Evolutionary conservation across 2,113 vertebrate genomes (phyloP), one percentile per base, ranked within the genome.

Genomic region (Brachionichthys hirsutus): DNA sequence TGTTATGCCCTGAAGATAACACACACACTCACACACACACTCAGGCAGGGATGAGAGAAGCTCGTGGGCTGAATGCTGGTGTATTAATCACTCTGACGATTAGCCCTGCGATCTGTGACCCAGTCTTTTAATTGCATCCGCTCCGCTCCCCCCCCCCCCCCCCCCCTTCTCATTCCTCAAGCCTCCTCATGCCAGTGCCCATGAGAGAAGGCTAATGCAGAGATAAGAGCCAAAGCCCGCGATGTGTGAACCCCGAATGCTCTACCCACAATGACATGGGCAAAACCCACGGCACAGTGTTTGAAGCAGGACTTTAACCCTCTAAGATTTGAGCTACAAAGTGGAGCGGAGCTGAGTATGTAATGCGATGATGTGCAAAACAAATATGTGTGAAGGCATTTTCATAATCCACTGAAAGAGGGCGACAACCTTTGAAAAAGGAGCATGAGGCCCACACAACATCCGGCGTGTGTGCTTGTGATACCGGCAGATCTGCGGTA

Each of bases 121-220:
- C 68, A 70, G 73, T 78, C 85, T 87, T 90, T 91, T 89, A 90
- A 91, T 89, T 85, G 79, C 85, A 78, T 90, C 86, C 86, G 62
- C 75, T 6, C 64, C 77, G 75, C 71, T 83, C 69, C 81, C 80
- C 78, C 81, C 75, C 72, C 47, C 51, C 80, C 77, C 77, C 82
- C 67, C 49, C 67, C 81, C 67, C 68, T 76, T 77, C 66, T 83
- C 70, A 80, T 85, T 85, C 79, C 85, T 84, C 78, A 70, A 75
- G 73, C 75, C 65, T 66, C 58, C 63, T 75, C 63, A 30, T 67
- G 70, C 57, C 41, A 2, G 14, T 58, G 46, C 81, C 70, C 75
- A 67, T 47, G 68, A 83, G 82, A 81, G 71, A 50, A 54, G 61
- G 73, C 82, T 82, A 86, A 85, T 76, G 73, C 74, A 43, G 54